Base-by-base conservation (phyloP, 2,888 invertebrate species). In the Fissipunctia ypsillon region DNA sequence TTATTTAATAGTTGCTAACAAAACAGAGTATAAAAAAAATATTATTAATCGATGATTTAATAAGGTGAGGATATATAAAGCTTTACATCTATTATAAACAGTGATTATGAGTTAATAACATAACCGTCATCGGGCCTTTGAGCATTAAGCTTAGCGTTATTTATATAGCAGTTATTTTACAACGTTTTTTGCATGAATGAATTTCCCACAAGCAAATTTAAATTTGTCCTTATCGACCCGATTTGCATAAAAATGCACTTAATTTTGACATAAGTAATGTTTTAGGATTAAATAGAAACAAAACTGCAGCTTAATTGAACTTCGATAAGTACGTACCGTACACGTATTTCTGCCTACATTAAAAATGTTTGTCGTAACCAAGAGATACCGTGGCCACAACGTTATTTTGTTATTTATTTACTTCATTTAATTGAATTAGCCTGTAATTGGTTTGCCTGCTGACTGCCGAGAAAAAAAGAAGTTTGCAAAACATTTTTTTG, bases 241-340 rank as follows among this genome's bases (percentile, higher is more conserved):
- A 74, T 88, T 88, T 78, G 72, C 87, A 87, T 87, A 85, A 85
- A 80, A 84, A 86, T 82, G 84, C 87, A 87, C 77, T 87, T 78
- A 80, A 76, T 69, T 75, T 81, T 56, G 81, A 87, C 80, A 75
- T 83, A 85, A 83, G 68, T 85, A 85, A 87, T 85, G 84, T 84
- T 76, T 78, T 69, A 77, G 78, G 78, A 86, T 85, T 78, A 83
- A 74, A 78, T 80, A 82, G 52, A 77, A 86, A 86, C 73, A 78
- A 81, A 79, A 84, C 71, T 76, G 80, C 77, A 72, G 73, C 75
- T 81, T 86, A 86, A 86, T 84, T 86, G 83, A 79, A 83, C 74
- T 71, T 61, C 54, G 78, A 72, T 86, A 84, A 73, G 73, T 70
- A 35, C 35, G 31, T 73, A 69, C n/a, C n/a, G n/a, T n/a, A n/a